These are phyloP conservation scores for Drosophila takahashii DNA, from an alignment of 1,140 invertebrate species.

Conservation along the genomic window DNA sequence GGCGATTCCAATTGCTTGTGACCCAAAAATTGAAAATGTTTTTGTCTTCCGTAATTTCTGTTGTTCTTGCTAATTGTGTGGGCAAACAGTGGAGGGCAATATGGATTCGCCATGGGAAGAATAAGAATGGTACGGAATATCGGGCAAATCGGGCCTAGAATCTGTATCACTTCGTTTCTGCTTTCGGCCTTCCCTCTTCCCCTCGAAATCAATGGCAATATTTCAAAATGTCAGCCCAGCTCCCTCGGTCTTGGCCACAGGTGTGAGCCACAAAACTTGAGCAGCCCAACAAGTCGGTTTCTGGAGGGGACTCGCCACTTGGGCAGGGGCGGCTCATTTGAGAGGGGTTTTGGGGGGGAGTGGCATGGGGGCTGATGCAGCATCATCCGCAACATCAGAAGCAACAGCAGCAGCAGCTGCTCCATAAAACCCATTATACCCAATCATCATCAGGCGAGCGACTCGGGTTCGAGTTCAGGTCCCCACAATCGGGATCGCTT, in stretches of 20 bases:
- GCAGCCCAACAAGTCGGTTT: constrained; percentile 47
- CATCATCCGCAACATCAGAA: constrained; percentile 42
- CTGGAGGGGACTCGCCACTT: constrained; percentile 14
- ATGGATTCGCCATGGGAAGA: constrained; percentile 74
- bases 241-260: constrained; percentile 60
- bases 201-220: constrained; percentile 77
- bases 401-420: constrained; percentile 72
- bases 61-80: constrained; percentile 70
- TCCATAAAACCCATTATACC: constrained; percentile 83
- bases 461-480: constrained; percentile 46
- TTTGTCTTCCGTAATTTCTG: constrained; percentile 38
- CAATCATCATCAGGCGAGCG: constrained; percentile 77
- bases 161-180: constrained; percentile 52
- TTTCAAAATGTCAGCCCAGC: constrained; percentile 76
- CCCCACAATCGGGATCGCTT: constrained; percentile 56
- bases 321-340: constrained; percentile 1
- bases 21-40: constrained; percentile 62
- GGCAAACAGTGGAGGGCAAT: constrained; percentile 52
- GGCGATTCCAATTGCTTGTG: constrained; percentile 74
- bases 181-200: constrained; percentile 7
- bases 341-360: neutral
- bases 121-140: constrained; percentile 44
- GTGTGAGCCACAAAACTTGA: constrained; percentile 81
- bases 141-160: constrained; percentile 37
- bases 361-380: constrained; percentile 15